Percentiles rank a stretch among this genome's conserved stretches.
phyloP scores from a whole-genome alignment of 2,797 vertebrate species.

The Florisuga fusca region DNA sequence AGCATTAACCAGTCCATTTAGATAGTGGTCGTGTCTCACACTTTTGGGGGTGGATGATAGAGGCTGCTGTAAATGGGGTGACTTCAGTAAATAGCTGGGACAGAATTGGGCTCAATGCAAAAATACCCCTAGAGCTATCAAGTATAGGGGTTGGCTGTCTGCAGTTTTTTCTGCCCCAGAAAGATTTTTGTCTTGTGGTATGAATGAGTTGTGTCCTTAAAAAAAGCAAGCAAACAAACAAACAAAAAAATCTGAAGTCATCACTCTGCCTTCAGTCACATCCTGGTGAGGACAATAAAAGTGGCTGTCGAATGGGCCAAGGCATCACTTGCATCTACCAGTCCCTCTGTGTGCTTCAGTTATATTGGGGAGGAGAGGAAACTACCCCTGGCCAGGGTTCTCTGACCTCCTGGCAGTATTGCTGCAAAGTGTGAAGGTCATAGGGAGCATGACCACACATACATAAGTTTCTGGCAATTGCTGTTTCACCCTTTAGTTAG shows the following conservation, averaged over 20 bases:
- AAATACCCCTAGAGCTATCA: not conserved
- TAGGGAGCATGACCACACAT: rapidly evolving
- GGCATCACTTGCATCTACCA: not conserved
- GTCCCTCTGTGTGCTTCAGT: not conserved
- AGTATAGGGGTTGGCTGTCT: not conserved
- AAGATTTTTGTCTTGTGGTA: not conserved
- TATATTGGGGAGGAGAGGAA: not conserved
- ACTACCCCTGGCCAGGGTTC: not conserved
- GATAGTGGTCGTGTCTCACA: not conserved
- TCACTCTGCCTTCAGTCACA: not conserved
- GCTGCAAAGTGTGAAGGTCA: not conserved
- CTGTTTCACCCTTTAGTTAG: not conserved
- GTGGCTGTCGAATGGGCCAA: not conserved
- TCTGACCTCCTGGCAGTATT: not conserved
- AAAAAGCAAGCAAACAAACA: not conserved
- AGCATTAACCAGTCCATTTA: not conserved
- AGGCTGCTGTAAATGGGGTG: not conserved
- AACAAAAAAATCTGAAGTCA: not conserved
- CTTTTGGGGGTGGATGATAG: not conserved
- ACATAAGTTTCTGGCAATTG: not conserved
- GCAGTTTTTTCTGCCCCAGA: not conserved
- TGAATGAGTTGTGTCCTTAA: not conserved
- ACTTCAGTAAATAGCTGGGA: not conserved
- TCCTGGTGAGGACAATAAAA: not conserved
- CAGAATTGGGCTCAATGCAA: not conserved